Evolutionary conservation across 2,797 vertebrate species (phyloP).

Genomic region (Thripadectes ignobilis): DNA sequence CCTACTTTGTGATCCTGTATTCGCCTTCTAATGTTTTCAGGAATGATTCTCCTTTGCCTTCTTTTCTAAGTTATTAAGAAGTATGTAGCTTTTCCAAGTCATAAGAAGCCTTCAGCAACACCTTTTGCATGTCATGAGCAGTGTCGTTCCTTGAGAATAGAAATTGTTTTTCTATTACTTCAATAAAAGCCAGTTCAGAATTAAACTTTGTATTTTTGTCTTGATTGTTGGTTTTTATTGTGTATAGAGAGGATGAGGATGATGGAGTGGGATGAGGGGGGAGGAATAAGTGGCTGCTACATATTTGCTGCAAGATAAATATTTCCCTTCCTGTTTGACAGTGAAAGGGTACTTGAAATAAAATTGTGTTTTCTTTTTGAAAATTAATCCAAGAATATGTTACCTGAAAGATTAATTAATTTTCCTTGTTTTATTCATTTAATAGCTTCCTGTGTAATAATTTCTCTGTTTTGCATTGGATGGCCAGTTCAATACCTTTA

Average conservation of each 20-base stretch:
- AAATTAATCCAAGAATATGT: neutral
- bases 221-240: neutral
- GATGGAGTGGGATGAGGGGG: neutral
- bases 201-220: neutral
- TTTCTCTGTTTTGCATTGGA: neutral
- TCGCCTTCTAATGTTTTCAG: neutral
- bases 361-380: neutral
- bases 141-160: neutral
- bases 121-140: neutral
- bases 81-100: neutral
- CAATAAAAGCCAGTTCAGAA: neutral
- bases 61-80: neutral
- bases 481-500: neutral
- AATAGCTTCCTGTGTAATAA: neutral
- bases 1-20: neutral
- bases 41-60: neutral
- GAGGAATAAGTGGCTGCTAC: neutral
- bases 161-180: neutral
- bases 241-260: neutral
- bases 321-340: neutral
- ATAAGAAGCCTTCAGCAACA: neutral
- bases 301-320: neutral
- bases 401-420: neutral
- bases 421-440: neutral
- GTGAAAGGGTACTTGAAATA: neutral